A percentile compares a stretch with the other conserved stretches of the same genome.
phyloP scores from a whole-genome alignment of 2,888 invertebrate genomes.

The Dolichomitus sp. region DNA sequence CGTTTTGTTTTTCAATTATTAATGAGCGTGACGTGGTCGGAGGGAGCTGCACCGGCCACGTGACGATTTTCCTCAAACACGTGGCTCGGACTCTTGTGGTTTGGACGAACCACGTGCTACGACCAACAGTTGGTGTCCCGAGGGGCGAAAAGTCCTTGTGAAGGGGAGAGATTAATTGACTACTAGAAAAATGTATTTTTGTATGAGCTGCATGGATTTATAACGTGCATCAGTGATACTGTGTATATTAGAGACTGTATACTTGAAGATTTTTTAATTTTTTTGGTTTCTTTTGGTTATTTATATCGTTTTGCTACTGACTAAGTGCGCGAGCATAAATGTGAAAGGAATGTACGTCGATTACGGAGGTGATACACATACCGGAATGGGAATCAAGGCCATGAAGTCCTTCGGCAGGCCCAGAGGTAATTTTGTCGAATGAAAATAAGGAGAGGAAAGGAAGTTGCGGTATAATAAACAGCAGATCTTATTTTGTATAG shows the following conservation, averaged over 20 bases:
- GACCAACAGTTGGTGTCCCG: constrained; percentile 27
- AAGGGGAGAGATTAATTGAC: neutral
- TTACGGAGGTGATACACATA: constrained; percentile 87
- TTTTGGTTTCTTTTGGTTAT: neutral
- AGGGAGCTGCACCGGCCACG: constrained; percentile 47
- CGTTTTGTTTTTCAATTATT: neutral
- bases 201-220: neutral
- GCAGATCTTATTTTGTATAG: too few species aligned
- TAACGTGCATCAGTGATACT: constrained; percentile 17
- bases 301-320: constrained; percentile 25
- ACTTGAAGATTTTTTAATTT: neutral
- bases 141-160: constrained; percentile 5
- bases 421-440: constrained; percentile 89
- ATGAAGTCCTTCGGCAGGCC: constrained; percentile 96
- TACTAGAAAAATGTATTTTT: constrained; percentile 10
- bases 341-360: constrained; percentile 87
- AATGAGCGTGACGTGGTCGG: constrained; percentile 55
- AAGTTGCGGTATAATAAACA: neutral
- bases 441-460: neutral
- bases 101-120: constrained; percentile 30
- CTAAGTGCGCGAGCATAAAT: constrained; percentile 75
- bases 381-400: constrained; percentile 95
- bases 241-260: constrained; percentile 41
- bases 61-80: constrained; percentile 52
- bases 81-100: constrained; percentile 24